A percentile compares a stretch with the other conserved stretches of the same genome.
phyloP scores from a whole-genome alignment of 2,888 invertebrate species.

The Pheosia tremula region DNA sequence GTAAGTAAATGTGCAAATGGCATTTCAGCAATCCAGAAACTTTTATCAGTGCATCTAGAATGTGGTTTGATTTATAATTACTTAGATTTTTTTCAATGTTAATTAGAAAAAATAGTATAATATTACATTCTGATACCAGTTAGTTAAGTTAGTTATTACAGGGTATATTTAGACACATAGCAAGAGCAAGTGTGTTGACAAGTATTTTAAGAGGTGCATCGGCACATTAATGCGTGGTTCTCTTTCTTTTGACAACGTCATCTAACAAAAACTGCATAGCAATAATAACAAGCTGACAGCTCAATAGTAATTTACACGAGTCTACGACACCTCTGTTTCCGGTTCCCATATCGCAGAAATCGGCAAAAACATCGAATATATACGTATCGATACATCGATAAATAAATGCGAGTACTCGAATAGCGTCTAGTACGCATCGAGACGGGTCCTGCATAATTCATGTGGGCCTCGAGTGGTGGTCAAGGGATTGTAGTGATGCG shows the following conservation, averaged over 20 bases:
- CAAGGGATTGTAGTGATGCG: slow-evolving; percentile 6
- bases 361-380: slow-evolving; percentile 41
- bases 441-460: slow-evolving; percentile 44
- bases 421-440: slow-evolving; percentile 30
- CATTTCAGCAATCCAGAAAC: too few relatives aligned
- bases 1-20: too few relatives aligned
- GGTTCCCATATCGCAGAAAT: slow-evolving; percentile 34
- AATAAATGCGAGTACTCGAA: slow-evolving; percentile 43
- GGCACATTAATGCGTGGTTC: too few relatives aligned
- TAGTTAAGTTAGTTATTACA: too few relatives aligned
- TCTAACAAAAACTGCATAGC: neutral
- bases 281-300: neutral
- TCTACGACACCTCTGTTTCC: slow-evolving; percentile 37
- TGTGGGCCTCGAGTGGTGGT: slow-evolving; percentile 18
- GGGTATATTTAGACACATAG: too few relatives aligned
- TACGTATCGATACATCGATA: slow-evolving; percentile 42
- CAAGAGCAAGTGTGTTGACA: neutral
- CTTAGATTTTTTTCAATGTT: too few relatives aligned
- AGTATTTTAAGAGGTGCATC: too few relatives aligned
- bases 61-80: too few relatives aligned
- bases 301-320: slow-evolving; percentile 16
- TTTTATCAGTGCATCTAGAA: too few relatives aligned
- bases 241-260: neutral
- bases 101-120: too few relatives aligned
- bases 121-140: too few relatives aligned